A percentile compares a stretch with the other conserved stretches of the same genome.
These are phyloP conservation scores for Cosmopolites sordidus DNA, from an alignment of 2,888 invertebrate genomes.

Conservation along the genomic window DNA sequence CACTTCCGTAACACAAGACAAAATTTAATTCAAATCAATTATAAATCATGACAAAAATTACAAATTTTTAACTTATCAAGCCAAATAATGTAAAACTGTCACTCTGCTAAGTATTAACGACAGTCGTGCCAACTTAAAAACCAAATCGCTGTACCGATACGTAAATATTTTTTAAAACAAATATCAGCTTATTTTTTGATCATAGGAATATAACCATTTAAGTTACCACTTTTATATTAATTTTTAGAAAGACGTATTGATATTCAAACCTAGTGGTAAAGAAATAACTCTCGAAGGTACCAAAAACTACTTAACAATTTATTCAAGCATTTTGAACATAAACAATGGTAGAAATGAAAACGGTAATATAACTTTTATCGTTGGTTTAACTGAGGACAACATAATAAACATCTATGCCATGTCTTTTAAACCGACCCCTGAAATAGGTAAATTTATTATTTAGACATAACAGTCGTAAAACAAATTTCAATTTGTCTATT, in stretches of 20 bases:
- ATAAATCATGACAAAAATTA: too few relatives aligned
- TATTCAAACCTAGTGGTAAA: conserved; percentile 13
- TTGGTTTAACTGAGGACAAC: conserved; percentile 29
- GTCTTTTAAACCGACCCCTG: conserved; percentile 28
- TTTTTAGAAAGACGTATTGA: conserved; percentile 25
- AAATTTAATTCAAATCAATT: too few relatives aligned
- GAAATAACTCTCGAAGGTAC: conserved; percentile 17
- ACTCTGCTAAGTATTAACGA: too few relatives aligned
- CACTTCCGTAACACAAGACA: too few relatives aligned
- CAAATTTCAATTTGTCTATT: conserved; percentile 28
- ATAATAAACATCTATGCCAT: conserved; percentile 30
- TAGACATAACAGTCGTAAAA: conserved; percentile 28
- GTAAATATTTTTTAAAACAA: too few relatives aligned
- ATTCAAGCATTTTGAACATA: conserved; percentile 28
- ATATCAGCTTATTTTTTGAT: too few relatives aligned
- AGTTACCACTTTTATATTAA: too few relatives aligned
- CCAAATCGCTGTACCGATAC: too few relatives aligned
- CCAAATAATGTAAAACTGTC: too few relatives aligned
- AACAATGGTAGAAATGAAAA: conserved; percentile 25
- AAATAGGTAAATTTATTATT: conserved; percentile 33
- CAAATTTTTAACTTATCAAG: too few relatives aligned
- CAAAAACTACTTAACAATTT: conserved; percentile 22
- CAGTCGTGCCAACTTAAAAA: too few relatives aligned
- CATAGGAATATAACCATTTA: too few relatives aligned
- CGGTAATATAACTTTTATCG: conserved; percentile 30